Evolutionary conservation across 2,888 invertebrate genomes (phyloP), one percentile per base, ranked within the genome.

Genomic region (Latrodectus elegans): DNA sequence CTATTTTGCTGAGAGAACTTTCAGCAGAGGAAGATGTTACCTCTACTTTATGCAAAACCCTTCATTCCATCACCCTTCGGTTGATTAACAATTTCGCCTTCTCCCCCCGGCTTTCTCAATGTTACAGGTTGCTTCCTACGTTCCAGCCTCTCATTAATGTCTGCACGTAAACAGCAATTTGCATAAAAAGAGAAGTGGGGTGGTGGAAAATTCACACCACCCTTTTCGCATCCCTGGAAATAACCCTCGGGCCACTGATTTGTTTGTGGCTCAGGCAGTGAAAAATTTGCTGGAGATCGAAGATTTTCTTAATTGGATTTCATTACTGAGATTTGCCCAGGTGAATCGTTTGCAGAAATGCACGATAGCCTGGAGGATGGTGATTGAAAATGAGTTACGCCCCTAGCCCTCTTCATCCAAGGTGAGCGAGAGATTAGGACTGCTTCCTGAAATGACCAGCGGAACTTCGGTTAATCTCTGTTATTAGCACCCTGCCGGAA

Each of bases 401-500:
- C 65, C 53, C 65, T 65, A 75, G 76, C 77, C 86, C 75, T 71
- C 64, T 52, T 15, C 73, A 76, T 84, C 78, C 72, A 17, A 68
- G 77, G 72, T 26, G 65, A 38, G 51, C 71, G 65, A 71, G 80
- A 71, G 80, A 86, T 80, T 86, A 71, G 80, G 80, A 65, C 26
- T 15, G 80, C 68, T 85, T 85, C 71, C 85, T 78, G 80, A 68
- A 51, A 77, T 81, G 81, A 80, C 86, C 81, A 87, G 15, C 77
- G 76, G 65, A 72, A 82, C 65, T 77, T 53, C 52, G 68, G 77
- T 87, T 87, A 87, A 87, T 81, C 86, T 77, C 86, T 67, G 86
- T 87, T 87, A 87, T 87, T 87, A 87, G 86, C 77, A 60, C 75
- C 11, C 17, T 80, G 80, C 76, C 85, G 79, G 85, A 85, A 86